Evolutionary conservation across 2,113 vertebrate species (phyloP).

Genomic region (Guaruba guarouba): DNA sequence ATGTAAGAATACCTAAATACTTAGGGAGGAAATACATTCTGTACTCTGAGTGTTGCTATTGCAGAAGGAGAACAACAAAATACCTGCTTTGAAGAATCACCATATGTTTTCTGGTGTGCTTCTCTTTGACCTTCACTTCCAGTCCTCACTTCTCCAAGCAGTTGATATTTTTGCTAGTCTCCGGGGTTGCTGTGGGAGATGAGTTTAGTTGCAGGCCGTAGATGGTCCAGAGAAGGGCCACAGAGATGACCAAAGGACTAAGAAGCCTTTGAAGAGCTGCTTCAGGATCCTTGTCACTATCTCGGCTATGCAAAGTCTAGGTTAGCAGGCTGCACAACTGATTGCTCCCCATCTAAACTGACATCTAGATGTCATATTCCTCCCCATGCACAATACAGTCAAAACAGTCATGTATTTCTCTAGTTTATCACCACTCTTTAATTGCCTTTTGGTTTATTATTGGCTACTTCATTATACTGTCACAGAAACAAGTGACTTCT

Average conservation of each 20-base stretch:
- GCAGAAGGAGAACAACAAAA: background rate
- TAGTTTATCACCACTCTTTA: background rate
- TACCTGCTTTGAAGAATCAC: background rate
- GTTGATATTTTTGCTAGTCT: background rate
- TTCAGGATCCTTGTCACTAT: background rate
- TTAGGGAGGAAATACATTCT: accelerated
- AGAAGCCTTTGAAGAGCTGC: background rate
- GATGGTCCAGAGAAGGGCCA: background rate
- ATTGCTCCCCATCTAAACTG: background rate
- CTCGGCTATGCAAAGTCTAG: background rate
- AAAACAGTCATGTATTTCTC: background rate
- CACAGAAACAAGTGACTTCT: background rate
- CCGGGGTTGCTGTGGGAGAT: background rate
- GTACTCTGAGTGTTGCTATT: background rate
- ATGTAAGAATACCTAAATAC: background rate
- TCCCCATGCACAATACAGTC: background rate
- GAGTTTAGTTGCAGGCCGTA: background rate
- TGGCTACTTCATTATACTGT: background rate
- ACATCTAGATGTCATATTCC: background rate
- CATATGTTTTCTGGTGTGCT: background rate
- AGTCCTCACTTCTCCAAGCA: background rate
- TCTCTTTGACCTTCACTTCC: background rate
- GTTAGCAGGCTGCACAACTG: background rate
- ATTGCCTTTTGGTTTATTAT: background rate
- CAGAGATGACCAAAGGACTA: background rate